Conservation (phyloP, 2,888 invertebrate species). For the Eilema sororculum region DNA sequence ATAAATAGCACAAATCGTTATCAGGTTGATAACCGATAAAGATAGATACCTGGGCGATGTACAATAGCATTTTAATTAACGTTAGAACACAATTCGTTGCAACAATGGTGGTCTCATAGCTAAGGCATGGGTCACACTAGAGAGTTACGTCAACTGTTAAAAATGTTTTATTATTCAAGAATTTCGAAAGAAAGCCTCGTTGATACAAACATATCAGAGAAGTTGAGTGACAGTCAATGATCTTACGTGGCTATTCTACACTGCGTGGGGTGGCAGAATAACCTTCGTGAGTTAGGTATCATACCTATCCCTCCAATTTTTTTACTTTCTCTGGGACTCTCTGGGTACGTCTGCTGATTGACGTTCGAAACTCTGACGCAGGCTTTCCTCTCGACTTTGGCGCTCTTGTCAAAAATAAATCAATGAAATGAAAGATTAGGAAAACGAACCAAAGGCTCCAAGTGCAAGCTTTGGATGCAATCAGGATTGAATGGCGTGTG, state of each 20-base stretch:
- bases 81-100: background rate
- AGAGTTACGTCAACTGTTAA: background rate
- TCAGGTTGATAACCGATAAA: conserved; percentile 2
- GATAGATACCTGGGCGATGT: background rate
- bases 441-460: no score
- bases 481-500: no score
- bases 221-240: no score
- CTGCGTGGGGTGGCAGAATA: background rate
- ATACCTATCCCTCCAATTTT: background rate
- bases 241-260: background rate
- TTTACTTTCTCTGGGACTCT: no score
- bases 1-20: background rate
- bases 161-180: background rate
- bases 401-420: no score
- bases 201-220: background rate
- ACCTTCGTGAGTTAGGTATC: background rate
- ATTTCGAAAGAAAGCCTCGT: background rate
- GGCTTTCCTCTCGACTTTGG: no score
- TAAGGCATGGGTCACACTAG: conserved; percentile 4
- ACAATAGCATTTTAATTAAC: background rate
- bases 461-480: no score
- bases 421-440: no score
- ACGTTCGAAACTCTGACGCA: no score
- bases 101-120: background rate
- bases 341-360: no score